Evolutionary conservation across 2,888 invertebrate species (phyloP).

Genomic region (Diadegma fenestrale): DNA sequence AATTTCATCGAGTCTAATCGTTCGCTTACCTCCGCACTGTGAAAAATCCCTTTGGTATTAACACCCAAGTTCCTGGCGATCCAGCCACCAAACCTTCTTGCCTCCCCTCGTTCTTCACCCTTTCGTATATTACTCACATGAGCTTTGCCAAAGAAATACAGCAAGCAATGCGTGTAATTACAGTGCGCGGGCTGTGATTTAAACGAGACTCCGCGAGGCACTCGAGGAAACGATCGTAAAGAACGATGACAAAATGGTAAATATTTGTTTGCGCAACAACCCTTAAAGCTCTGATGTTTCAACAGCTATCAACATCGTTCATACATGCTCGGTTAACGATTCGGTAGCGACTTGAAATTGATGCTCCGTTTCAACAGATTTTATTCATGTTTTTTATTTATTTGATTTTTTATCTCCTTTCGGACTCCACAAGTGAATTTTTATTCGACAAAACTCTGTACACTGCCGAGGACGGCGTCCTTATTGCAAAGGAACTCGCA

Average conservation of each 20-base stretch:
- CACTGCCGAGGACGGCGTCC: background rate
- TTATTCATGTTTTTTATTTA: no score
- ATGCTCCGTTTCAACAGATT: background rate
- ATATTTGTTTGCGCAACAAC: constrained; percentile 47
- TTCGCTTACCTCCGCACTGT: constrained; percentile 43
- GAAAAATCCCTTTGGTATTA: constrained; percentile 57
- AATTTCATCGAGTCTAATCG: constrained; percentile 65
- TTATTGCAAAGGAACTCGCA: constrained; percentile 32
- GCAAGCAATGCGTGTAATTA: constrained; percentile 54
- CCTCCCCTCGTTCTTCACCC: constrained; percentile 8
- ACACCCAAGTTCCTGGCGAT: constrained; percentile 40
- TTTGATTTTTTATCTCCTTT: background rate
- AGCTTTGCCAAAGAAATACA: constrained; percentile 47
- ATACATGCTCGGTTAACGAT: background rate
- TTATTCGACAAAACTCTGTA: constrained; percentile 11
- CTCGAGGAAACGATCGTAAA: constrained; percentile 43
- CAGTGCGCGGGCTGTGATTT: constrained; percentile 31
- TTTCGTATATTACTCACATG: constrained; percentile 51
- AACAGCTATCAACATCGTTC: background rate
- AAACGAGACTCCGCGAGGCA: background rate
- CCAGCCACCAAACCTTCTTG: constrained; percentile 33
- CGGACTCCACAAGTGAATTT: background rate
- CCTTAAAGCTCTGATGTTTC: background rate
- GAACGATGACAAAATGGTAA: constrained; percentile 70
- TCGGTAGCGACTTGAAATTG: background rate